Percentiles rank a stretch among this genome's conserved stretches.
These are phyloP conservation scores for Aphelinus atriplicis DNA, from an alignment of 1,140 invertebrate species.

Conservation along the genomic window DNA sequence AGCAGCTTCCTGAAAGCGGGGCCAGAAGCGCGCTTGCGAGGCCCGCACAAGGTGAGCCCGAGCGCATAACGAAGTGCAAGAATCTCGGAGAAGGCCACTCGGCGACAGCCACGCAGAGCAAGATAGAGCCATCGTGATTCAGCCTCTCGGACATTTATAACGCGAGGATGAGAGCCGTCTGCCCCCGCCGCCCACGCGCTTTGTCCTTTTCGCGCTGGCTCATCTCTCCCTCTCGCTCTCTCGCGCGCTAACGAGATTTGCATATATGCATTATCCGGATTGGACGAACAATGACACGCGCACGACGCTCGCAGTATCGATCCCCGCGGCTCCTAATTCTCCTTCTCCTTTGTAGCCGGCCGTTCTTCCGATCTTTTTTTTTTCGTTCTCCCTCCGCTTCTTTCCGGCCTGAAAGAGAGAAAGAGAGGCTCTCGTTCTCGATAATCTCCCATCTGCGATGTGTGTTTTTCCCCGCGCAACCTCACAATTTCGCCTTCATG, in stretches of 20 bases:
- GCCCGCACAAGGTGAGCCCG: no score
- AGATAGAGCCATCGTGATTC: constrained; percentile 9
- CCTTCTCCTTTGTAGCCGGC: no score
- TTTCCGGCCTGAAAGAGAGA: background rate
- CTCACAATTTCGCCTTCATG: background rate
- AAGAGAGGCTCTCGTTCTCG: background rate
- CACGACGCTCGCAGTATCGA: constrained; percentile 1
- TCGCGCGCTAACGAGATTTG: constrained; percentile 25
- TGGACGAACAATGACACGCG: constrained; percentile 19
- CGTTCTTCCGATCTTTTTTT: background rate
- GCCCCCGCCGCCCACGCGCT: background rate
- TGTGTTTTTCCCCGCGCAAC: background rate
- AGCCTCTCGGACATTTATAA: constrained; percentile 19
- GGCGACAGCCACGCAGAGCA: no score
- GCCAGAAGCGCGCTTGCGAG: no score
- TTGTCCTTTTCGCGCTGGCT: constrained; percentile 20
- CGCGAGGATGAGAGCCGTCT: no score
- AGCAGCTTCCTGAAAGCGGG: no score
- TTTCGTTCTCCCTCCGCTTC: background rate
- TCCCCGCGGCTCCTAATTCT: background rate
- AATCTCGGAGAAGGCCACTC: no score
- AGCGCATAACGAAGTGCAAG: no score
- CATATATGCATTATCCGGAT: constrained; percentile 22
- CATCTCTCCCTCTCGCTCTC: background rate
- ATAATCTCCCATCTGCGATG: background rate